Evolutionary conservation across 2,113 vertebrate species (phyloP), one percentile per base, ranked within the genome.

Genomic region (Emydocephalus ijimae): DNA sequence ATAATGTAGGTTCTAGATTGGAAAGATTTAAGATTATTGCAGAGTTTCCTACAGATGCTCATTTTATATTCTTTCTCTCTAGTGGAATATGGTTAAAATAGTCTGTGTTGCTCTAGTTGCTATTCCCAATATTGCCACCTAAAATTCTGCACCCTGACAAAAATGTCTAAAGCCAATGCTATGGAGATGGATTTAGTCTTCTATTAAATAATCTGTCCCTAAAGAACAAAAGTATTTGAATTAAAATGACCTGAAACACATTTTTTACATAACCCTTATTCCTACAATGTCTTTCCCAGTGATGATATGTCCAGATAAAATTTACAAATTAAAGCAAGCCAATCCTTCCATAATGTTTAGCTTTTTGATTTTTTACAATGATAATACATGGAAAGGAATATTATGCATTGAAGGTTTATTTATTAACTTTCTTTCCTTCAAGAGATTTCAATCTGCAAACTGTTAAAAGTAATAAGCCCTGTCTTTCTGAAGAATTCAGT

Each of bases 401-500:
- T 90, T 39, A 39, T 29, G 91, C 21, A 48, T 0, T 0, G 55
- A 24, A 92, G n/a, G n/a, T n/a, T 93, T 94, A 43, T 93, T 1
- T 61, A 29, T 64, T 50, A 50, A 48, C 15, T 50, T 59, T 59
- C 57, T 64, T 45, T 86, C 85, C 92, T 95, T 96, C 95, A 93
- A 93, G 94, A 95, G 92, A 93, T 69, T 96, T 96, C 93, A 94
- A 89, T 92, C 96, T 96, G 95, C 96, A 96, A 96, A 95, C 95
- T 95, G 93, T 92, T 95, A 93, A 96, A 97, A 96, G 94, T 91
- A 97, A 96, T 95, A 97, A 96, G 95, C 92, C 45, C 3, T 92
- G 94, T 97, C 90, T 94, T 96, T 96, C 93, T 92, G 88, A 92
- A 93, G 92, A 97, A 95, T 93, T 94, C 92, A 95, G 81, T 94